These are phyloP conservation scores for Sebastolobus altivelis DNA, from an alignment of 2,797 vertebrate genomes.

Conservation along the genomic window DNA sequence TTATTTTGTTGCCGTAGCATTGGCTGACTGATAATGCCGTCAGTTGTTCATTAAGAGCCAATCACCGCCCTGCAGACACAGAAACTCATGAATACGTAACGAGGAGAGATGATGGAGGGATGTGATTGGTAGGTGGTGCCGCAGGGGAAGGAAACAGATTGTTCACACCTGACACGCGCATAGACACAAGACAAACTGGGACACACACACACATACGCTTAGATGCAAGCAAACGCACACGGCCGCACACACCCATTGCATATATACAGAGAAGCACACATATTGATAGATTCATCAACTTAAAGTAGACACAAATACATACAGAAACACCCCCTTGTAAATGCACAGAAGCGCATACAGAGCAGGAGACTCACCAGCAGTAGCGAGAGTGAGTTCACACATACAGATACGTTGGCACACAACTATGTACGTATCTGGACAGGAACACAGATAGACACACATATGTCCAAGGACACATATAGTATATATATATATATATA, in stretches of 20 bases:
- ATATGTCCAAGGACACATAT: neutral
- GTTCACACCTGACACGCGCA: constrained; percentile 60
- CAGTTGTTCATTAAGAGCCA: constrained; percentile 81
- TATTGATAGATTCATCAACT: constrained; percentile 22
- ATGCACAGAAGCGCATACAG: neutral
- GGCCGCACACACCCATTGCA: neutral
- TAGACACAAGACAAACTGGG: constrained; percentile 33
- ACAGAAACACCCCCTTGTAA: neutral
- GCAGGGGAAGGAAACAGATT: constrained; percentile 67
- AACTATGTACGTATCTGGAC: neutral
- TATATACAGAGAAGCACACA: neutral
- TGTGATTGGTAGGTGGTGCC: constrained; percentile 74
- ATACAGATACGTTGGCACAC: neutral
- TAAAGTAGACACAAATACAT: constrained; percentile 1
- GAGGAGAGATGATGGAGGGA: constrained; percentile 75
- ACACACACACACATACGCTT: neutral
- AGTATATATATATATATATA: neutral
- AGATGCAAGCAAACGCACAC: neutral
- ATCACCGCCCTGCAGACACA: constrained; percentile 81
- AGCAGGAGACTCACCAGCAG: neutral
- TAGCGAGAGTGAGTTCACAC: neutral
- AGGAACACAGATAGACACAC: neutral
- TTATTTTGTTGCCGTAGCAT: constrained; percentile 71
- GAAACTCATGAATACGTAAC: constrained; percentile 82
- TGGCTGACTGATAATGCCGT: constrained; percentile 79